Evolutionary conservation across 2,797 vertebrate genomes (phyloP).

Genomic region (Phrynocephalus vlangalii): DNA sequence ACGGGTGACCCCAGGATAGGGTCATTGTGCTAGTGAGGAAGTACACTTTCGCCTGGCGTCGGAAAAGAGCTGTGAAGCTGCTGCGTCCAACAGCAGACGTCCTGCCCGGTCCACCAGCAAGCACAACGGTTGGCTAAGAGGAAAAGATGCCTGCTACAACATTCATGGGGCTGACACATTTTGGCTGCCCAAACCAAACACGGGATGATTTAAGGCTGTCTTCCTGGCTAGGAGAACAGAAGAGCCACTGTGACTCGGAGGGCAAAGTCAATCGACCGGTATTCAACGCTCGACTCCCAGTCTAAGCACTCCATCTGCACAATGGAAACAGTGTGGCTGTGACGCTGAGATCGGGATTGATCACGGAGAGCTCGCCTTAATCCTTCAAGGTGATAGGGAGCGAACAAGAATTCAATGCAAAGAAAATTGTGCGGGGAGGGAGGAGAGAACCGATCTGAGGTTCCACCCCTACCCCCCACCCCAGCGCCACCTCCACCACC

Average conservation of each 20-base stretch:
- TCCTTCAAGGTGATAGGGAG: background rate
- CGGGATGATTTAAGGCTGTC: background rate
- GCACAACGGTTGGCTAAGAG: background rate
- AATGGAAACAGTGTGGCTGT: background rate
- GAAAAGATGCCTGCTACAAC: background rate
- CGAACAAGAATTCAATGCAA: background rate
- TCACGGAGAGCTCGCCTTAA: background rate
- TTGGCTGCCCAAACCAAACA: conserved; percentile 29
- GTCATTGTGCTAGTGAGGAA: background rate
- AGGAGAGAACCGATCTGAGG: background rate
- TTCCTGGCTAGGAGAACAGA: background rate
- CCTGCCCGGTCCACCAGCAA: background rate
- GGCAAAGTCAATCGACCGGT: no score
- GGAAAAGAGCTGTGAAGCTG: conserved; percentile 21
- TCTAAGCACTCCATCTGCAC: no score
- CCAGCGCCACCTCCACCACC: background rate
- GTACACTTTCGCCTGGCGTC: background rate
- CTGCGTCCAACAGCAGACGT: accelerated
- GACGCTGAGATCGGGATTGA: background rate
- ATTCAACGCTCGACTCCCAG: background rate
- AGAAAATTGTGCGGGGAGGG: background rate
- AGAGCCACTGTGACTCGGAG: background rate
- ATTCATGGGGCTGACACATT: conserved; percentile 1
- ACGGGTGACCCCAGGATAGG: conserved; percentile 24
- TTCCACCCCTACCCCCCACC: background rate